These are phyloP conservation scores for Anabacerthia variegaticeps DNA, from an alignment of 2,797 vertebrate species.

Conservation along the genomic window DNA sequence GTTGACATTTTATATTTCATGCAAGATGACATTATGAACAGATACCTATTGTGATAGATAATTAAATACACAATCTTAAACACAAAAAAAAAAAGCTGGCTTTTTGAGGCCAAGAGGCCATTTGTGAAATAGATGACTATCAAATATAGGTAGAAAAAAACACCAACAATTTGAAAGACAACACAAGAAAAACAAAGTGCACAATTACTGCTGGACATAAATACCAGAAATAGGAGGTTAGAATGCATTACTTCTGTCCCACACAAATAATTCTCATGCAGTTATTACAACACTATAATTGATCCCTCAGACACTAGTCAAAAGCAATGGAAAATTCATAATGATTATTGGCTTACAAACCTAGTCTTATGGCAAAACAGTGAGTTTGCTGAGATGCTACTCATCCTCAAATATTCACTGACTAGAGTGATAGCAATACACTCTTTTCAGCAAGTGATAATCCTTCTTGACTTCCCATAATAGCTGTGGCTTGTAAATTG, in stretches of 20 bases:
- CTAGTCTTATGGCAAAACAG: neutral
- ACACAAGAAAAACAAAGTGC: neutral
- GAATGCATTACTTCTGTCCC: neutral
- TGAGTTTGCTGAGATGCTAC: neutral
- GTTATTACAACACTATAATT: neutral
- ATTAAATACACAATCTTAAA: neutral
- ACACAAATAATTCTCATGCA: neutral
- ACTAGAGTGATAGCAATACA: neutral
- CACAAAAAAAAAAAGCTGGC: fast-evolving
- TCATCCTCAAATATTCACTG: neutral
- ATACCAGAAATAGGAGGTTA: neutral
- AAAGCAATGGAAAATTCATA: neutral
- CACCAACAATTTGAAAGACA: neutral
- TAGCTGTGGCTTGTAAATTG: fast-evolving
- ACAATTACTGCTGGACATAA: neutral
- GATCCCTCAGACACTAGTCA: neutral
- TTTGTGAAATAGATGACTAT: neutral
- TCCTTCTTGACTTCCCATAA: neutral
- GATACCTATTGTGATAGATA: neutral
- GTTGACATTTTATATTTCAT: neutral
- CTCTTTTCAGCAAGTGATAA: neutral
- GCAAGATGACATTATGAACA: neutral
- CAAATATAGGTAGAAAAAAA: neutral
- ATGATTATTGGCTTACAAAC: neutral
- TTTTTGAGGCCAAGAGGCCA: neutral